A percentile compares a stretch with the other conserved stretches of the same genome.
These are phyloP conservation scores for Andrena bucephala DNA, from an alignment of 2,888 invertebrate species.

Conservation along the genomic window DNA sequence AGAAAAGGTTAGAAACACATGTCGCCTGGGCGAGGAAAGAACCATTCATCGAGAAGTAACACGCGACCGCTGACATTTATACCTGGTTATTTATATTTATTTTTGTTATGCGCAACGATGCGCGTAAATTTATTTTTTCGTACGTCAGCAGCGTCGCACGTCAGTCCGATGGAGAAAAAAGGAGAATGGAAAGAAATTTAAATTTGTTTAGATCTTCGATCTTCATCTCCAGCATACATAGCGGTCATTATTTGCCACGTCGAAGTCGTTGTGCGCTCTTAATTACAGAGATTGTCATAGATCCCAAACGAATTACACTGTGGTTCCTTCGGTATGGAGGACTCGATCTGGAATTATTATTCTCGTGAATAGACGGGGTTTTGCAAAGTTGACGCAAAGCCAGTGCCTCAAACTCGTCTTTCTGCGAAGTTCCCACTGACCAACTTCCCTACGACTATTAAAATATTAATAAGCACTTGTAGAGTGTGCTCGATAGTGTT, in stretches of 20 bases:
- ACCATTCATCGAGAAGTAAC: conserved; percentile 41
- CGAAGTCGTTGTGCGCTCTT: no score
- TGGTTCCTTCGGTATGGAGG: no score
- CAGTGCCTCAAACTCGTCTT: neutral
- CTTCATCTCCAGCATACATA: neutral
- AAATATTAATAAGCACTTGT: conserved; percentile 24
- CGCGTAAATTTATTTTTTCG: conserved; percentile 46
- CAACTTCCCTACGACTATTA: conserved; percentile 6
- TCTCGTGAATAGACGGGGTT: neutral
- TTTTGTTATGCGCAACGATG: conserved; percentile 45
- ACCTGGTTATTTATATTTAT: conserved; percentile 58
- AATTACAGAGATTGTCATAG: no score
- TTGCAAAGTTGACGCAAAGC: neutral
- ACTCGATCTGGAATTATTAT: neutral
- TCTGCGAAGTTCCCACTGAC: conserved; percentile 14
- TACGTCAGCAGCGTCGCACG: conserved; percentile 11
- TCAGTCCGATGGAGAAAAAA: neutral
- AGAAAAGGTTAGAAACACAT: conserved; percentile 33
- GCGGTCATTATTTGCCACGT: no score
- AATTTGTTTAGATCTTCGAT: conserved; percentile 3
- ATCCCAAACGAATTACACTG: no score
- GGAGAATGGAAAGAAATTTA: neutral
- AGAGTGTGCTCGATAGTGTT: neutral
- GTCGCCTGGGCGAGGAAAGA: conserved; percentile 3
- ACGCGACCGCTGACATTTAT: conserved; percentile 58